Percentiles rank a stretch among this genome's conserved stretches.
These are phyloP conservation scores for Crocidura indochinensis DNA, from an alignment of 2,797 vertebrate genomes.

Conservation along the genomic window DNA sequence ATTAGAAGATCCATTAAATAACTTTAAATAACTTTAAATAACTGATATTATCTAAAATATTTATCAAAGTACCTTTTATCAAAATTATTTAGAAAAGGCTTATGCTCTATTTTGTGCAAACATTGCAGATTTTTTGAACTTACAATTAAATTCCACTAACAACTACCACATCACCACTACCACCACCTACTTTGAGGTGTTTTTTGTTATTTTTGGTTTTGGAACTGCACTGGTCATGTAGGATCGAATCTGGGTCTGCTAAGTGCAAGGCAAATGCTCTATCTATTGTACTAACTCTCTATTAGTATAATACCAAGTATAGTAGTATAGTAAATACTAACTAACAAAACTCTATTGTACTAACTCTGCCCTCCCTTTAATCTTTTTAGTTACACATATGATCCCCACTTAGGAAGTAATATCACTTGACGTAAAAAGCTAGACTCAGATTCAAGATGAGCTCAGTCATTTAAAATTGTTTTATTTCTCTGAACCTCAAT, in stretches of 20 bases:
- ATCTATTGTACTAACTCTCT: too few relatives aligned
- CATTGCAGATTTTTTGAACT: slow-evolving; percentile 2
- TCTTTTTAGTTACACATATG: slow-evolving; percentile 7
- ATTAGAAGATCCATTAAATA: slow-evolving; percentile 54
- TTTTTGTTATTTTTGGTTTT: too few relatives aligned
- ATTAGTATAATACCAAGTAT: too few relatives aligned
- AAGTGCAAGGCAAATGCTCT: too few relatives aligned
- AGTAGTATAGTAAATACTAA: too few relatives aligned
- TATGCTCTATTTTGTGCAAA: slow-evolving; percentile 40
- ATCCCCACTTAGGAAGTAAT: background rate
- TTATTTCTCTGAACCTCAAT: background rate
- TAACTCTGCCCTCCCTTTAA: background rate
- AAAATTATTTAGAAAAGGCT: slow-evolving; percentile 56
- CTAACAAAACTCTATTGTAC: too few relatives aligned
- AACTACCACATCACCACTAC: background rate
- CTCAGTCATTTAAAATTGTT: background rate
- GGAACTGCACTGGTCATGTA: too few relatives aligned
- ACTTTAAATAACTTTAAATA: slow-evolving; percentile 66
- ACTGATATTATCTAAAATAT: slow-evolving; percentile 60
- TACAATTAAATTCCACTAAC: slow-evolving; percentile 21
- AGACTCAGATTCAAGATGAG: slow-evolving; percentile 27
- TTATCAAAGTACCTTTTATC: slow-evolving; percentile 66
- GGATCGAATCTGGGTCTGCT: too few relatives aligned
- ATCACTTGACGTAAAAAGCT: slow-evolving; percentile 30
- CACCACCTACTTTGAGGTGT: too few relatives aligned